These are phyloP conservation scores for Lucilia cuprina DNA, from an alignment of 1,140 invertebrate genomes.

Conservation along the genomic window DNA sequence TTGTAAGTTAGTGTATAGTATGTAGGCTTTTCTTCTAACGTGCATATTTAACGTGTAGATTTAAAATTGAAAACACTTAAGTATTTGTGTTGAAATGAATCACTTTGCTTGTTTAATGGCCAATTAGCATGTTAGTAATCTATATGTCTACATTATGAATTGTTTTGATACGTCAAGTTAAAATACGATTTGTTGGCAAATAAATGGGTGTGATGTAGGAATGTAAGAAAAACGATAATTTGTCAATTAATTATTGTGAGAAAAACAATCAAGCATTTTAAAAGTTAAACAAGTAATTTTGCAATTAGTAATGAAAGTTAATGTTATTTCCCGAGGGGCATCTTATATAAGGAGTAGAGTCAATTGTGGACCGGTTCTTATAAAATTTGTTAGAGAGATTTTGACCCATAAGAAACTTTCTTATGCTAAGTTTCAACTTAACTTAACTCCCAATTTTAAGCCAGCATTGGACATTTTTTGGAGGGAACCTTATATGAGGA, in stretches of 20 bases:
- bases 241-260: background rate
- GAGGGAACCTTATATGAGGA: too few relatives aligned
- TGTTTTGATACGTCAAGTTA: background rate
- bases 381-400: too few relatives aligned
- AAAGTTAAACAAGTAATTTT: too few relatives aligned
- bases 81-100: conserved; percentile 5
- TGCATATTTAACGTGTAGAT: background rate
- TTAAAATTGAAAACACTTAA: conserved; percentile 1
- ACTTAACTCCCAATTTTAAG: too few relatives aligned
- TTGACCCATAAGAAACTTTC: too few relatives aligned
- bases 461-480: too few relatives aligned
- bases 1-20: background rate
- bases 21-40: background rate
- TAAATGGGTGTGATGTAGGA: background rate
- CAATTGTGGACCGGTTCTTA: too few relatives aligned
- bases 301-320: too few relatives aligned
- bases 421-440: too few relatives aligned
- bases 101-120: conserved; percentile 14
- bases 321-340: too few relatives aligned
- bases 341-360: too few relatives aligned
- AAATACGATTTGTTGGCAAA: background rate
- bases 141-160: background rate
- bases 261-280: background rate
- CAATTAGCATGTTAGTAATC: background rate
- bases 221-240: background rate